These are phyloP conservation scores for Lethrus apterus DNA, from an alignment of 1,140 invertebrate genomes.

Conservation along the genomic window DNA sequence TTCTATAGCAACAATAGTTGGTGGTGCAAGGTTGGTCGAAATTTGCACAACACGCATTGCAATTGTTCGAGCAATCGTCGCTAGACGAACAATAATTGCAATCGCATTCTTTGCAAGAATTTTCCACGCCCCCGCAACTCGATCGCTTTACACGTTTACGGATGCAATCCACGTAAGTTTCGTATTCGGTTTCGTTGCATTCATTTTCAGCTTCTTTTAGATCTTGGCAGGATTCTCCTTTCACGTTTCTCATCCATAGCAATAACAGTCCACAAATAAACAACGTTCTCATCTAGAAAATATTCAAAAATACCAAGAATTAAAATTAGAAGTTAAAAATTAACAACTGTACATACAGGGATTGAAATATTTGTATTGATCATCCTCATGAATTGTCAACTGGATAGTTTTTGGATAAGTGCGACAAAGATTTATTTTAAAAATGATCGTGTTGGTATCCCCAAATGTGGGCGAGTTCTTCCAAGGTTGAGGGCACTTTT, in stretches of 20 bases:
- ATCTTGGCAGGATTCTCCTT: too few relatives aligned
- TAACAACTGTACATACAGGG: too few relatives aligned
- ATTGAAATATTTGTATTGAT: too few relatives aligned
- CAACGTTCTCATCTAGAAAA: conserved; percentile 16
- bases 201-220: conserved; percentile 9
- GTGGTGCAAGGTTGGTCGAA: conserved; percentile 24
- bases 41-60: conserved; percentile 25
- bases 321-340: not conserved
- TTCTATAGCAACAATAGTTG: conserved; percentile 32
- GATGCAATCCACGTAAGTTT: conserved; percentile 11
- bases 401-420: too few relatives aligned
- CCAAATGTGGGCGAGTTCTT: too few relatives aligned
- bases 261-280: too few relatives aligned
- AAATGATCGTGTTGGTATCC: too few relatives aligned
- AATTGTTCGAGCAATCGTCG: conserved; percentile 20
- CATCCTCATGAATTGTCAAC: too few relatives aligned
- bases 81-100: conserved; percentile 13
- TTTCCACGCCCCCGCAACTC: not conserved
- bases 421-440: too few relatives aligned
- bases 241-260: too few relatives aligned
- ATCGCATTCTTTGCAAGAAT: conserved; percentile 16
- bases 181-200: conserved; percentile 15
- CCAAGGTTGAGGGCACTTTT: too few relatives aligned
- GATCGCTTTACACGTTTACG: conserved; percentile 11
- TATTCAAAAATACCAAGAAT: not conserved